Percentiles rank a stretch among this genome's conserved stretches.
Evolutionary conservation across 2,888 invertebrate genomes (phyloP).

Genomic region (Idaea aversata): DNA sequence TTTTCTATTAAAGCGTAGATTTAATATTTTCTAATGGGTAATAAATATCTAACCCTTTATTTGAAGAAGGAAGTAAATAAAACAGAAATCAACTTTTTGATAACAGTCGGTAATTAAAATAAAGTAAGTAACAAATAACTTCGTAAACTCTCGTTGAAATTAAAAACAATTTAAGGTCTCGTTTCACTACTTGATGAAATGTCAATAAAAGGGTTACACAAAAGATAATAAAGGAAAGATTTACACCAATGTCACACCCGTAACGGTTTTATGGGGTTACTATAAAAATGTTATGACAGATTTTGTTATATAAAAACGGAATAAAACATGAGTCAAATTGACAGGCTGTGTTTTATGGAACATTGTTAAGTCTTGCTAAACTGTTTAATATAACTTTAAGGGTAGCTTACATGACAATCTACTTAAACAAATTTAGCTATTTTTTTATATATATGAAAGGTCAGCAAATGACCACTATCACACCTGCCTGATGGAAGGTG

Average conservation of each 20-base stretch:
- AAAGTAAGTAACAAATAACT: background rate
- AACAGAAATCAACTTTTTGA: background rate
- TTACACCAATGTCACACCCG: constrained; percentile 47
- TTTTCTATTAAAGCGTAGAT: no score
- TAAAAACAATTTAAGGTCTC: constrained; percentile 5
- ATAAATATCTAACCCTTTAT: no score
- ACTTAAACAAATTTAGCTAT: no score
- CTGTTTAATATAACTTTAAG: constrained; percentile 1
- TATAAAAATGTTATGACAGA: constrained; percentile 70
- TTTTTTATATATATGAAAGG: no score
- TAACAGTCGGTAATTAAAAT: background rate
- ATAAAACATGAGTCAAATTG: constrained; percentile 59
- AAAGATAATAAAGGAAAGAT: constrained; percentile 42
- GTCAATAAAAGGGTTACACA: constrained; percentile 20
- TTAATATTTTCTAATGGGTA: no score
- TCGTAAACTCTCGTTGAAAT: background rate
- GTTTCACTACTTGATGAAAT: constrained; percentile 9
- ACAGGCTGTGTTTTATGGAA: constrained; percentile 62
- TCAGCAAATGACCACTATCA: no score
- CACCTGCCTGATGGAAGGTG: no score
- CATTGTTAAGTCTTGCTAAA: constrained; percentile 33
- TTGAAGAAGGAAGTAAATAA: background rate
- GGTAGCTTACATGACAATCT: no score
- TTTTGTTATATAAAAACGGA: constrained; percentile 58
- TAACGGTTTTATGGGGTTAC: constrained; percentile 64